phyloP scores from a whole-genome alignment of 2,113 vertebrate species.

The Sylvicapra grimmia region DNA sequence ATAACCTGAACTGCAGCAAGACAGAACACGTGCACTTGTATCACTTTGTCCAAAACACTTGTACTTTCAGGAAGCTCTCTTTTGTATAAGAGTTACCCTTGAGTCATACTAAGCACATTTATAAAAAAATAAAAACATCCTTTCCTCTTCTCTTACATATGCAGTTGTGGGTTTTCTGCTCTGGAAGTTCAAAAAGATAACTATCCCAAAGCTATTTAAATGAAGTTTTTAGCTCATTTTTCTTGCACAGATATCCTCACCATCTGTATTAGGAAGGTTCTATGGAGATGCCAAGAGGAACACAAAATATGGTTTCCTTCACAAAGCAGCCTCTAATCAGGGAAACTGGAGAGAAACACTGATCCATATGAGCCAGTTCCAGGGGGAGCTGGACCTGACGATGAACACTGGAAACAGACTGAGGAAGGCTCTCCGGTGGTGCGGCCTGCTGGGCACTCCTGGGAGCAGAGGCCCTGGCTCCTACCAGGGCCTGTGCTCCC shows the following conservation, averaged over 20 bases:
- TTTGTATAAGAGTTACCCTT: not conserved
- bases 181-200: not conserved
- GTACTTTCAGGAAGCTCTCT: not conserved
- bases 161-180: not conserved
- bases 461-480: not conserved
- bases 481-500: not conserved
- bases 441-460: accelerated
- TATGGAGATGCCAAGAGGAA: not conserved
- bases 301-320: not conserved
- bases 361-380: not conserved
- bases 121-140: not conserved
- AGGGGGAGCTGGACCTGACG: not conserved
- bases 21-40: not conserved
- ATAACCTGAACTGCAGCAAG: not conserved
- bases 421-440: too few relatives aligned
- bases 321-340: not conserved
- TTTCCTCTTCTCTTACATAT: not conserved
- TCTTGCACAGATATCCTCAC: not conserved
- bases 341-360: not conserved
- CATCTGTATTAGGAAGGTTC: not conserved
- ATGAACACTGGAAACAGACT: not conserved
- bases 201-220: not conserved
- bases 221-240: not conserved
- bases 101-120: not conserved
- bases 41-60: not conserved